Evolutionary conservation across 2,113 vertebrate species (phyloP), one percentile per base, ranked within the genome.

Genomic region (Microcebus lehilahytsara): DNA sequence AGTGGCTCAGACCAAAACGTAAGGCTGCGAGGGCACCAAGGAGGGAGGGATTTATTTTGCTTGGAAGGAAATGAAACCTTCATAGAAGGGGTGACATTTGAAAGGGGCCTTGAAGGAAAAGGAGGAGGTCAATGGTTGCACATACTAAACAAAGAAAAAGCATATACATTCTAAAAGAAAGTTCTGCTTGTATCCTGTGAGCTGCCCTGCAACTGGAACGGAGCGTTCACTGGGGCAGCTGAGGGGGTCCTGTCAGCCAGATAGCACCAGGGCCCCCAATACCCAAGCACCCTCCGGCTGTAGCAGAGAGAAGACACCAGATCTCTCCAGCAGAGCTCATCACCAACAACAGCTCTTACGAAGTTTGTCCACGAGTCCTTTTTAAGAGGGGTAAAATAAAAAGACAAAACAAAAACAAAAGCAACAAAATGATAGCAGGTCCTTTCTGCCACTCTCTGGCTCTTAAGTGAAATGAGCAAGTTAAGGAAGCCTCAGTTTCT

Each of bases 1-100:
- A 37, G 32, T 37, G 78, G 92, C 91, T 69, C 74, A 22, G 34
- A 60, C 22, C 49, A 42, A 69, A 96, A 71, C 16, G 34, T 25
- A 49, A 25, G 9, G 23, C 25, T 25, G 2, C 11, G 4, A 89
- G 42, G 25, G 12, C 62, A 37, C 27, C 49, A 62, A 60, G 4
- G 74, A 97, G 34, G 9, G 40, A 32, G 7, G 14, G 20, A 27
- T 64, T 94, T 89, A 60, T 85, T 88, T 93, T 46, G 20, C 25
- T 23, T 67, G 53, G 42, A 92, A 95, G 66, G 77, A 96, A 87
- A 72, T 42, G 32, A 94, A 86, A 86, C 34, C 46, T 94, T 96
- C 49, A 20, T 16, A 85, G n/a, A 72, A 74, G 40, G 62, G 5
- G 51, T 75, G 32, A 79, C 30, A 84, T 93, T 78, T 93, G 53